Base-by-base conservation (phyloP, 2,888 invertebrate species). In the Microctonus brassicae region DNA sequence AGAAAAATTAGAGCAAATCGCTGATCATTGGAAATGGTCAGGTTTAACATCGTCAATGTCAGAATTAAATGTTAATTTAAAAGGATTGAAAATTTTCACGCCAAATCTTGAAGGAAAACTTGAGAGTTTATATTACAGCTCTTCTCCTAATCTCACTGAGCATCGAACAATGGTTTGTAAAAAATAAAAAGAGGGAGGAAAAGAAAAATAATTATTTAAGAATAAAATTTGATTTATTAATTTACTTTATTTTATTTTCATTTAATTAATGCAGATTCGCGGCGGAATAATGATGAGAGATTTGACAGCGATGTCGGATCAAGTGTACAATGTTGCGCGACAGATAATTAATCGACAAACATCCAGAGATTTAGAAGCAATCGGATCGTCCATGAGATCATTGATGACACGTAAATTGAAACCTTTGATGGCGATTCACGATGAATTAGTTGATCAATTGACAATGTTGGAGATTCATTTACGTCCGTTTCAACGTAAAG, bases 401-500 rank as follows among this genome's bases (percentile, higher is more conserved):
- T 86, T 95, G 24, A 90, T 93, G 75, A 87, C 90, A 29, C 90
- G 90, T 24, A 91, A 91, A 77, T 88, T 95, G 68, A 92, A 92
- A 77, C 92, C 93, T 4, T 84, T 95, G 78, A 93, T 93, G 85
- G 91, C 92, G 80, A 85, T 92, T 64, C 90, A 93, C 84, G 93
- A 94, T 68, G 92, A 92, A 75, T 90, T 95, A 70, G 91, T 95
- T 5, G 95, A 93, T 86, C 93, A 93, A 83, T 87, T 95, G 78
- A 94, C 95, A 0, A 92, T 93, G 36, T 83, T 95, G 61, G 95
- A 95, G 81, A 89, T 95, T 7, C 92, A 94, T 79, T 85, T 94
- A 77, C 90, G 90, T 79, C 94, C 95, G 0, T 91, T 94, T 80
- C 91, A 92, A 75, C 91, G 91, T 73, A 93, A 93, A 87, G 89